phyloP scores from a whole-genome alignment of 2,113 vertebrate species.

The Alectura lathami region DNA sequence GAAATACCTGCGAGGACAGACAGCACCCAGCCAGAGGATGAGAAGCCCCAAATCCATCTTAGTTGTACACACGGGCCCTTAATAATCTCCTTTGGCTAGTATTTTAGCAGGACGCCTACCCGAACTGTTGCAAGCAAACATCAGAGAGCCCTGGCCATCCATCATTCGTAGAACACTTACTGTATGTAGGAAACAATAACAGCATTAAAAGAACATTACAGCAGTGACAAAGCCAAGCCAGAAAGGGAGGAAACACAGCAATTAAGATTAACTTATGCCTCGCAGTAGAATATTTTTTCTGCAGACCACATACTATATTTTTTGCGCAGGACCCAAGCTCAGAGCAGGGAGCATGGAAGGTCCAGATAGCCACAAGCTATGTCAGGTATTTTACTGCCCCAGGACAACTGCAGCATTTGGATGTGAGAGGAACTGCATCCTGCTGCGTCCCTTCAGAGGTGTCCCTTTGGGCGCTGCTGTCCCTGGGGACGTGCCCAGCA shows the following conservation, averaged over 20 bases:
- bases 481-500: neutral
- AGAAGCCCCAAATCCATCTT: constrained; percentile 6
- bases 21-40: neutral
- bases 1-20: neutral
- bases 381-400: neutral
- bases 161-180: constrained; percentile 11
- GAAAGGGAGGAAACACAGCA: constrained; percentile 12
- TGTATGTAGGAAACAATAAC: constrained; percentile 29
- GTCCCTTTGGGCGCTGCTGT: neutral
- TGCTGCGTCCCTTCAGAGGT: neutral
- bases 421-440: neutral
- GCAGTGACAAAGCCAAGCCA: constrained; percentile 40
- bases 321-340: constrained; percentile 20
- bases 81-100: constrained; percentile 12
- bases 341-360: neutral
- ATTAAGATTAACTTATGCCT: constrained; percentile 43
- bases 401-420: neutral
- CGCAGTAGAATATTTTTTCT: neutral
- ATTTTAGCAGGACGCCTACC: neutral
- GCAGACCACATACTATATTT: constrained; percentile 19
- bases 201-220: constrained; percentile 49
- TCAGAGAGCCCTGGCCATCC: constrained; percentile 31
- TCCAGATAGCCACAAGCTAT: neutral
- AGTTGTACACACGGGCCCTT: neutral
- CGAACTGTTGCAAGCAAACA: constrained; percentile 33